Percentiles rank a stretch among this genome's conserved stretches.
Conservation (phyloP, 2,888 invertebrate genomes). For the Phyllotreta cruciferae region DNA sequence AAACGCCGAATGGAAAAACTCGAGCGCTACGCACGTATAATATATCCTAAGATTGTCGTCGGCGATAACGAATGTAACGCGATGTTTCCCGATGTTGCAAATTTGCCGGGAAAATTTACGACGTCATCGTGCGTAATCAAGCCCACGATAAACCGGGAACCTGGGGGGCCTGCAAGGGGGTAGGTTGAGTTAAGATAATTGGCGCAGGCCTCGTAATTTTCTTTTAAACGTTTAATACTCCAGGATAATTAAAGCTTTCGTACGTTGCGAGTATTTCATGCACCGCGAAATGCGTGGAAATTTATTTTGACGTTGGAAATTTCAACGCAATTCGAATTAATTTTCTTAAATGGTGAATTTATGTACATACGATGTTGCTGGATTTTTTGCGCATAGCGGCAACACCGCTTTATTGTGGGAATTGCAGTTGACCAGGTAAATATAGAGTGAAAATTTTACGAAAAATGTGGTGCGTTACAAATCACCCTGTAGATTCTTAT, state of each 20-base stretch:
- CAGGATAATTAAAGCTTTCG: constrained; percentile 2
- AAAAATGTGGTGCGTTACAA: no score
- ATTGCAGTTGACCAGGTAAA: no score
- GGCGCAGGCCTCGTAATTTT: constrained; percentile 23
- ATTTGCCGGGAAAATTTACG: constrained; percentile 26
- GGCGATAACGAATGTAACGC: constrained; percentile 40
- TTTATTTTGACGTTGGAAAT: no score
- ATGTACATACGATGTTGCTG: no score
- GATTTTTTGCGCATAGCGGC: no score
- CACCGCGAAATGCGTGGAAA: no score
- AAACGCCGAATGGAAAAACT: constrained; percentile 29
- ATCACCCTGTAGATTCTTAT: no score
- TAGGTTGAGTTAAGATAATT: constrained; percentile 1
- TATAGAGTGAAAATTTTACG: no score
- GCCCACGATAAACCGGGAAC: constrained; percentile 11
- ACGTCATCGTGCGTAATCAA: constrained; percentile 26
- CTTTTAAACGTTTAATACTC: constrained; percentile 24
- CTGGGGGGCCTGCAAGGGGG: constrained; percentile 6
- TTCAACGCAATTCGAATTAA: no score
- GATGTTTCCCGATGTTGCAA: constrained; percentile 30
- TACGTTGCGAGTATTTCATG: no score
- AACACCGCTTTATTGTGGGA: no score
- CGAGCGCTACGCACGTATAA: constrained; percentile 25
- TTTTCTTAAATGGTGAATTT: no score
- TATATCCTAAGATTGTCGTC: constrained; percentile 34